Conservation (phyloP, 2,797 vertebrate genomes). For the Lepilemur ruficaudatus region DNA sequence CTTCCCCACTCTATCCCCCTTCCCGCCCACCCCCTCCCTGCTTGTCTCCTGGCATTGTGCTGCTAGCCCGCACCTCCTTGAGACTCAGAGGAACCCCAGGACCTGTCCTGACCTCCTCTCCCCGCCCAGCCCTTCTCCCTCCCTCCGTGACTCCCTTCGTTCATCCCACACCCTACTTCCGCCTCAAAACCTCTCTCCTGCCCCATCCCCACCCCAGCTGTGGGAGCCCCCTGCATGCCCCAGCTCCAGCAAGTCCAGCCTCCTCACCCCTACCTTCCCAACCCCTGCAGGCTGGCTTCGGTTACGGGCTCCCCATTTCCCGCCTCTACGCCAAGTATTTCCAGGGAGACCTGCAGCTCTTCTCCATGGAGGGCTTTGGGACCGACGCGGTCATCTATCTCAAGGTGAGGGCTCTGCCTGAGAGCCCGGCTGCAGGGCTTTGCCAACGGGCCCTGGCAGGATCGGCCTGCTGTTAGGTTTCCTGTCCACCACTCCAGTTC, state of each 20-base stretch:
- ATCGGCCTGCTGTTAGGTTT: not conserved
- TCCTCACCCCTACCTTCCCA: not conserved
- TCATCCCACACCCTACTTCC: not conserved
- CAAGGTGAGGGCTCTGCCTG: conserved; percentile 85
- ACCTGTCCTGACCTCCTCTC: not conserved
- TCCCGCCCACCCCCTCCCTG: no score
- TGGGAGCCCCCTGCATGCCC: not conserved
- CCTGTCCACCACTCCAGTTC: not conserved
- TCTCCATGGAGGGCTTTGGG: conserved; percentile 96
- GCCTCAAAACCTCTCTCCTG: not conserved
- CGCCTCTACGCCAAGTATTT: conserved; percentile 97
- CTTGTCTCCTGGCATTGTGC: not conserved
- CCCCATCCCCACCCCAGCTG: not conserved
- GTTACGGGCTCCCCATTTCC: conserved; percentile 96
- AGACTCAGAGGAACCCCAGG: not conserved
- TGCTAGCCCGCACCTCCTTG: not conserved
- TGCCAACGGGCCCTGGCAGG: not conserved
- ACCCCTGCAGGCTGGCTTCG: conserved; percentile 91
- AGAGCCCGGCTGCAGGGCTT: not conserved
- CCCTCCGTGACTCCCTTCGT: not conserved
- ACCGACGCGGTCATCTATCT: conserved; percentile 96
- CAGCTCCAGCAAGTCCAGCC: not conserved
- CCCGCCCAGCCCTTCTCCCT: not conserved
- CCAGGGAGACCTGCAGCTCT: conserved; percentile 97
- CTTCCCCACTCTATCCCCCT: no score